A percentile compares a stretch with the other conserved stretches of the same genome.
Evolutionary conservation across 2,888 invertebrate genomes (phyloP).

Genomic region (Tanytarsus gracilentus): DNA sequence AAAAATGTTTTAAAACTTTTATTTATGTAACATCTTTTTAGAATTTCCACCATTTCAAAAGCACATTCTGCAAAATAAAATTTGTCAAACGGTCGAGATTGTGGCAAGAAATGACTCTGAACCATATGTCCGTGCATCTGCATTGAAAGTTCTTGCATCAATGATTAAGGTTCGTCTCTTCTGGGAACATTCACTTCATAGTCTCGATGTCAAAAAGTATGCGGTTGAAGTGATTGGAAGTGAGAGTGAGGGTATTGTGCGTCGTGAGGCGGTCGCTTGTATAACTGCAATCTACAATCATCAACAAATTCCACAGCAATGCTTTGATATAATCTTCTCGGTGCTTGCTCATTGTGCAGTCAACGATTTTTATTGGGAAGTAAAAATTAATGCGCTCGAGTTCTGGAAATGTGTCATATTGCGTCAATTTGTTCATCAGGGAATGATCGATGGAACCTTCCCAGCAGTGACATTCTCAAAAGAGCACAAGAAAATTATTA

Average conservation of each 20-base stretch:
- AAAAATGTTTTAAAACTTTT: background rate
- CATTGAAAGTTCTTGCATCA: conserved; percentile 59
- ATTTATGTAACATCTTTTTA: conserved; percentile 38
- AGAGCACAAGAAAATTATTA: conserved; percentile 67
- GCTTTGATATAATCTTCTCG: conserved; percentile 50
- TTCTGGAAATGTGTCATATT: conserved; percentile 65
- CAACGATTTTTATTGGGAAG: conserved; percentile 74
- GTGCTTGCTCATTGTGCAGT: conserved; percentile 58
- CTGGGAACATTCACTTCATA: conserved; percentile 55
- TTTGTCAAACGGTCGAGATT: conserved; percentile 55
- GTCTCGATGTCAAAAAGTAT: conserved; percentile 50
- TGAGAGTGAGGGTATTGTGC: conserved; percentile 68
- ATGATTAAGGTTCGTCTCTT: conserved; percentile 55
- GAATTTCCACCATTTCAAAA: conserved; percentile 71
- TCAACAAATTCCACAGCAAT: conserved; percentile 49
- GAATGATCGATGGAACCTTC: conserved; percentile 74
- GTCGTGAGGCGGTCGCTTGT: conserved; percentile 60
- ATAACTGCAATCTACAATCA: conserved; percentile 58
- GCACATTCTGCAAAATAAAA: conserved; percentile 54
- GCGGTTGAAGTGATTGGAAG: conserved; percentile 51
- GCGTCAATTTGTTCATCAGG: conserved; percentile 58
- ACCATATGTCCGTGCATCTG: conserved; percentile 66
- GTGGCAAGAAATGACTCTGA: conserved; percentile 61
- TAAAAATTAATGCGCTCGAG: conserved; percentile 58
- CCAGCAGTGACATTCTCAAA: conserved; percentile 72